These are phyloP conservation scores for Muraenolepis orangiensis DNA, from an alignment of 2,797 vertebrate genomes.

Conservation along the genomic window DNA sequence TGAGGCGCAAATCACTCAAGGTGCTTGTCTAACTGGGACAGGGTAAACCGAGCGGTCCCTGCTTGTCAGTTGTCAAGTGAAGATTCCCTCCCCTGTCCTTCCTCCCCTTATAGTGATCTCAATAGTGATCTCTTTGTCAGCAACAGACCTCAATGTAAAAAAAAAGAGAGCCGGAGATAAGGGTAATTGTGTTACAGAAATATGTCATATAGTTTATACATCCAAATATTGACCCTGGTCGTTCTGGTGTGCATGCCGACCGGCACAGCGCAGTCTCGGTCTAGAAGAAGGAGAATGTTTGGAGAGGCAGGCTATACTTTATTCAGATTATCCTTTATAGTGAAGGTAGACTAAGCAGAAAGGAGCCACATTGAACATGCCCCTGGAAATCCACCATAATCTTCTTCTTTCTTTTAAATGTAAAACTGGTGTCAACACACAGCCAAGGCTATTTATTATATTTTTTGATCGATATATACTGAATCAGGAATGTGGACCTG, in stretches of 20 bases:
- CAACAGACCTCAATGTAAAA: conserved; percentile 17
- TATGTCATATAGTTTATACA: conserved; percentile 50
- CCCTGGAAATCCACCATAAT: conserved; percentile 35
- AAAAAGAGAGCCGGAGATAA: conserved; percentile 30
- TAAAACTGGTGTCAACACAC: not conserved
- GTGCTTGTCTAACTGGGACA: no score
- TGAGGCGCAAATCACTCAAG: no score
- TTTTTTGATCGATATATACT: conserved; percentile 5
- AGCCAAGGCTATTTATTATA: not conserved
- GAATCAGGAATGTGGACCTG: no score
- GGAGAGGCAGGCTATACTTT: conserved; percentile 29
- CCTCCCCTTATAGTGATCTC: no score
- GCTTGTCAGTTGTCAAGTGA: no score
- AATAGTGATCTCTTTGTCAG: not conserved
- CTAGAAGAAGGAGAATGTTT: conserved; percentile 34
- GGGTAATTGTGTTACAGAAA: conserved; percentile 53
- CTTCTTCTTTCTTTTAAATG: not conserved
- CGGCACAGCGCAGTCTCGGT: conserved; percentile 28
- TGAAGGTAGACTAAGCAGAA: not conserved
- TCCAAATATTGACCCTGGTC: conserved; percentile 39
- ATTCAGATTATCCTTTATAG: conserved; percentile 20
- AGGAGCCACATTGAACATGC: conserved; percentile 8
- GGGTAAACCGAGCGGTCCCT: no score
- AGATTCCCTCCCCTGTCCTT: no score
- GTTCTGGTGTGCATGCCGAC: conserved; percentile 33